Conservation (phyloP, 2,797 vertebrate genomes). For the Salarias fasciatus region DNA sequence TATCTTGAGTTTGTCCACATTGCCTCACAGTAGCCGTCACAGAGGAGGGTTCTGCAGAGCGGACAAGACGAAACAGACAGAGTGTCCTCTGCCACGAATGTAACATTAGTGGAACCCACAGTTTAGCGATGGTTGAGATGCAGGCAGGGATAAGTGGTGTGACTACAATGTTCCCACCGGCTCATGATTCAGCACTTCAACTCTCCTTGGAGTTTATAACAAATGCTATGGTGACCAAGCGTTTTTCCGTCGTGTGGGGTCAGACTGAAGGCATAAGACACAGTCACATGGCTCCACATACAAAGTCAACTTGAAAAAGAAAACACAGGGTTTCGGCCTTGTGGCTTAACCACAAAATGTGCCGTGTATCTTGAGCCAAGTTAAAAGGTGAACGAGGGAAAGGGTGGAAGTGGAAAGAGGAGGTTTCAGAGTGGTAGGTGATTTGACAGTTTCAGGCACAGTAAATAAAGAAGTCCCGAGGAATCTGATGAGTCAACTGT, state of each 20-base stretch:
- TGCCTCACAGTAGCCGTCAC: slow-evolving; percentile 30
- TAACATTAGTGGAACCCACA: slow-evolving; percentile 33
- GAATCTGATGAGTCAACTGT: slow-evolving; percentile 62
- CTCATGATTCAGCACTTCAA: slow-evolving; percentile 62
- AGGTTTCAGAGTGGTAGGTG: slow-evolving; percentile 4
- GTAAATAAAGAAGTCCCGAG: slow-evolving; percentile 27
- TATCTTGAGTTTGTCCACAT: slow-evolving; percentile 47
- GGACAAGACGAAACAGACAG: slow-evolving; percentile 46
- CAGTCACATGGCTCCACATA: slow-evolving; percentile 46
- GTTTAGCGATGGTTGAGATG: slow-evolving; percentile 40
- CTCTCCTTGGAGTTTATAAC: slow-evolving; percentile 37
- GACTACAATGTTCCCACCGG: slow-evolving; percentile 33
- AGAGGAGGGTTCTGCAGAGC: slow-evolving; percentile 39
- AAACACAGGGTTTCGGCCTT: slow-evolving; percentile 24
- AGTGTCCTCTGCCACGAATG: slow-evolving; percentile 50
- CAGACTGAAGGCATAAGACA: slow-evolving; percentile 44
- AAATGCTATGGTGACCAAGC: slow-evolving; percentile 56
- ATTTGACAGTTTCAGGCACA: slow-evolving; percentile 14
- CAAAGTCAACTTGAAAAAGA: slow-evolving; percentile 46
- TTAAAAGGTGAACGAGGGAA: slow-evolving; percentile 21
- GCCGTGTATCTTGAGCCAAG: not conserved
- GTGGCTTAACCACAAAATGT: slow-evolving; percentile 15
- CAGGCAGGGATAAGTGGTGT: slow-evolving; percentile 60
- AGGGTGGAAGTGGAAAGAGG: slow-evolving; percentile 1
- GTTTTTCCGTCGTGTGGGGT: slow-evolving; percentile 48